Evolutionary conservation across 1,140 invertebrate genomes (phyloP), one percentile per base, ranked within the genome.

Genomic region (Philaenus spumarius): DNA sequence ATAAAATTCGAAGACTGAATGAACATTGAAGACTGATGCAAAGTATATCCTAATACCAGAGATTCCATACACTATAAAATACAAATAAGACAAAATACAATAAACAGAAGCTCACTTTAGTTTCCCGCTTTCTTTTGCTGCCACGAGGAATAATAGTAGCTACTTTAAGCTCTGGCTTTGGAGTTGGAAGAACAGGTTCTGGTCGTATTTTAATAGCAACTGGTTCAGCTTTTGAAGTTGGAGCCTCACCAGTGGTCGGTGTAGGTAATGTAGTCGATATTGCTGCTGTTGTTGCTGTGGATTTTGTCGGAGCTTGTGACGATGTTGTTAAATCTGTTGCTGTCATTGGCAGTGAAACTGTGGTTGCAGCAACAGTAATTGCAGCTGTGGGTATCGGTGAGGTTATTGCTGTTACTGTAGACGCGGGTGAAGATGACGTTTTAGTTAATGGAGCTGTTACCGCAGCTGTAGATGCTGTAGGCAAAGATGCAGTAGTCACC

Each of bases 151-250:
- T 53, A 22, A 56, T 48, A 9, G 52, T 55, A 5, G 59, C 43
- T 12, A 51, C 53, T 51, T 60, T 60, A 12, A 55, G 43, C 46
- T 60, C 59, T 17, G 58, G 34, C 17, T 55, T 55, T 9, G 59
- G 30, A 3, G 26, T 35, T 30, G 59, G 35, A 26, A 43, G 3
- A 2, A 22, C 15, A 24, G 61, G 14, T 50, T 40, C 42, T 14
- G 46, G 40, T 30, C 30, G 19, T 17, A 55, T 37, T 34, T 24
- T 22, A 30, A 42, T 39, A 37, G 30, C 50, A 15, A 30, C 22
- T 6, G 52, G 43, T 55, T 20, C 52, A 17, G 45, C 43, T 17
- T 30, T 22, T n/a, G 45, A 34, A 39, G 46, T 7, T 30, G 34
- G 20, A 1, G 45, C 37, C 35, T 20, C 22, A 6, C 15, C 51